Evolutionary conservation across 2,888 invertebrate species (phyloP), one percentile per base, ranked within the genome.

Genomic region (Synergus umbraculus): DNA sequence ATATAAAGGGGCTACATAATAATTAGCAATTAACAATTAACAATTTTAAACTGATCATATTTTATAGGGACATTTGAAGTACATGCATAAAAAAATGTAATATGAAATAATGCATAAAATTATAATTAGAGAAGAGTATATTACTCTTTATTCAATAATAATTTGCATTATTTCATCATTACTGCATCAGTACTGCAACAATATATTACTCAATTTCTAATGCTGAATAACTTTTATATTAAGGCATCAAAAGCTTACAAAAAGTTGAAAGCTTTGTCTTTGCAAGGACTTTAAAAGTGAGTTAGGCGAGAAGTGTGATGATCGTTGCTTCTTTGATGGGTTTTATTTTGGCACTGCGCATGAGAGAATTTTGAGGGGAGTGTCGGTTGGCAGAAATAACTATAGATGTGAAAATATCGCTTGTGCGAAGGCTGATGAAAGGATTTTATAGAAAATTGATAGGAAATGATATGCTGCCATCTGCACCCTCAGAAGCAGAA

Each of bases 401-500:
- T 44, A 43, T 43, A 66, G 12, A 67, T 67, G 18, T 44, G 18
- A n/a, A 44, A n/a, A 44, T 67, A 5, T 18, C n/a, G 18, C 9
- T 66, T 43, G 65, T n/a, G 12, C 15, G 41, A 64, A 64, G 37
- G 15, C 8, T 13, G 15, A 22, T 18, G 18, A 4, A 1, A 29
- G 8, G 29, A 15, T 49, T 44, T 49, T 49, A 46, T 13, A 22
- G 49, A 69, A n/a, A 73, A 4, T 37, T 43, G 18, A 44, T 44
- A 43, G 15, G 15, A 54, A 73, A 73, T 73, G 66, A 66, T 66
- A 66, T 66, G 66, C 66, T 66, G 66, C 54, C 54, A 73, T 54
- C 73, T 73, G 73, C 73, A 73, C 54, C 73, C 67, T 79, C 76
- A 37, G 79, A n/a, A 18, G 76, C 29, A 63, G 22, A 44, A 76